A percentile compares a stretch with the other conserved stretches of the same genome.
These are phyloP conservation scores for Otocyon megalotis DNA, from an alignment of 2,113 vertebrate species.

Conservation along the genomic window DNA sequence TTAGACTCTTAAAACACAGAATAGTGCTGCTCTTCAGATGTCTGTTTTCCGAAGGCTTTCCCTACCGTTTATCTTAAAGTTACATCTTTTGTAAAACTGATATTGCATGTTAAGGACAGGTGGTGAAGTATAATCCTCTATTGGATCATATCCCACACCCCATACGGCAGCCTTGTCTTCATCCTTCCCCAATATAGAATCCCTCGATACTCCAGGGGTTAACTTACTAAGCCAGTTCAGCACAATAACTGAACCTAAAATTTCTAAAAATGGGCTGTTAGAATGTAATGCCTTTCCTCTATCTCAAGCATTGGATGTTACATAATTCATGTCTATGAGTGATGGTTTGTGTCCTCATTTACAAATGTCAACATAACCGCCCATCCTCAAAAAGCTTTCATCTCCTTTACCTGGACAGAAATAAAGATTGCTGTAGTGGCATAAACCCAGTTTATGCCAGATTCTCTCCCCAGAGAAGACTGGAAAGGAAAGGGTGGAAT, in stretches of 20 bases:
- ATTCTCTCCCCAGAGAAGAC: neutral
- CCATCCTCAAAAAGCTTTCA: conserved; percentile 31
- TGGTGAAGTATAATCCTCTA: neutral
- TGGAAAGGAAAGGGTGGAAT: neutral
- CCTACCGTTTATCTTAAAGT: neutral
- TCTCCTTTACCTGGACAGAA: conserved; percentile 58
- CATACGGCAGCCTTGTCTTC: neutral
- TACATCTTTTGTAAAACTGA: neutral
- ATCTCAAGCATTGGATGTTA: conserved; percentile 10
- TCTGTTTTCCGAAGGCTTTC: neutral
- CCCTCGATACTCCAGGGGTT: neutral
- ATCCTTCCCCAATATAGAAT: neutral
- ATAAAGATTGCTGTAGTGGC: conserved; percentile 44
- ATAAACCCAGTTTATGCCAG: neutral
- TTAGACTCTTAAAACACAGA: neutral
- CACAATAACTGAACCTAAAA: conserved; percentile 36
- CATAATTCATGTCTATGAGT: conserved; percentile 58
- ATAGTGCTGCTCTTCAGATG: neutral
- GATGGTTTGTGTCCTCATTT: conserved; percentile 59
- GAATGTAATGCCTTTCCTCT: conserved; percentile 37
- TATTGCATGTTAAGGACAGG: neutral
- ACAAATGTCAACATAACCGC: conserved; percentile 13
- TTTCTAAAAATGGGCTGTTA: conserved; percentile 29
- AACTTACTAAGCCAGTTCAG: conserved; percentile 30
- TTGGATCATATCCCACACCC: neutral